A percentile compares a stretch with the other conserved stretches of the same genome.
phyloP scores from a whole-genome alignment of 2,113 vertebrate genomes.

The Syngnathus floridae region DNA sequence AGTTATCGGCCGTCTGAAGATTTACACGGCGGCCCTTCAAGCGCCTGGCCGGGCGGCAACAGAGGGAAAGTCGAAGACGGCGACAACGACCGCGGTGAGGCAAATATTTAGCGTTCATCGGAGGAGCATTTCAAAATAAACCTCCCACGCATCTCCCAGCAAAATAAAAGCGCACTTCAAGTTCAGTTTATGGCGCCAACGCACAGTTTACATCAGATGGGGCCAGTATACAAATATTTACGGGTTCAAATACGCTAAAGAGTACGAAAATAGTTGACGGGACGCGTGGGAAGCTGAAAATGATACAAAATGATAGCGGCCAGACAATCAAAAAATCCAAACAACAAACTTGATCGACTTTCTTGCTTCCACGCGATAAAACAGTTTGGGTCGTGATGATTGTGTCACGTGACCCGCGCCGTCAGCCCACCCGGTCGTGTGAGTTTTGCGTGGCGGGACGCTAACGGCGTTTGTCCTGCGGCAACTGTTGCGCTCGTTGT shows the following conservation, averaged over 20 bases:
- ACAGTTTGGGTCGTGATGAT: neutral
- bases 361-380: neutral
- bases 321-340: neutral
- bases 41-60: neutral
- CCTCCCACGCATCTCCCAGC: neutral
- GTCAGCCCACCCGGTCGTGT: conserved; percentile 44
- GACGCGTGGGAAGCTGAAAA: neutral
- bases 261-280: too few species aligned
- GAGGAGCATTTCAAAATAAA: neutral
- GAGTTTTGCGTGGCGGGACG: conserved; percentile 9
- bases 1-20: conserved; percentile 48
- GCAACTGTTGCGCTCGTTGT: conserved; percentile 27
- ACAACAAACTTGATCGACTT: neutral
- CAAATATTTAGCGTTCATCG: neutral
- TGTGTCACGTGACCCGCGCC: conserved; percentile 30
- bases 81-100: neutral
- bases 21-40: conserved; percentile 31
- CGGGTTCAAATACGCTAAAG: neutral
- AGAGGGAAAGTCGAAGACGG: neutral
- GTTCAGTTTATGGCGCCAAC: neutral
- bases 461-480: conserved; percentile 5
- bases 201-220: neutral
- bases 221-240: neutral
- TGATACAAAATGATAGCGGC: neutral
- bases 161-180: neutral